phyloP scores from a whole-genome alignment of 2,888 invertebrate genomes.

The Drosophila parthenogenetica region DNA sequence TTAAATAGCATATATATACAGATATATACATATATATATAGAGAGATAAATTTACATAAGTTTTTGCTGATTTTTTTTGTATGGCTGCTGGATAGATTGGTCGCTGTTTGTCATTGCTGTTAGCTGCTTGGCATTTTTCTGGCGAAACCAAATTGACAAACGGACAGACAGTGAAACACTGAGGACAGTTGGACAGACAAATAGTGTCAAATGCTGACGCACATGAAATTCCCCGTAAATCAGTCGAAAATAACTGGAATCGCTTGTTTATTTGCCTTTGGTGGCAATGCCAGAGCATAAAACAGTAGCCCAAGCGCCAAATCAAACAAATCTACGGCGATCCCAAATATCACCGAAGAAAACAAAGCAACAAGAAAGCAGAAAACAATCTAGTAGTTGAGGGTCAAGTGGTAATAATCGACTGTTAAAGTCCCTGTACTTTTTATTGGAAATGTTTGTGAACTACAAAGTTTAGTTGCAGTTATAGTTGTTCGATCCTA shows the following conservation, averaged over 20 bases:
- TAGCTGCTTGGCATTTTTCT: constrained; percentile 63
- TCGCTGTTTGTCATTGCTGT: constrained; percentile 53
- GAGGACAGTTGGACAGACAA: constrained; percentile 5
- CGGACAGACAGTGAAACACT: background rate
- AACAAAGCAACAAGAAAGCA: constrained; percentile 17
- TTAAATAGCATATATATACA: constrained; percentile 41
- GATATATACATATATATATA: background rate
- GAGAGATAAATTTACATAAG: background rate
- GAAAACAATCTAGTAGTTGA: background rate
- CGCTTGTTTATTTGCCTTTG: constrained; percentile 57
- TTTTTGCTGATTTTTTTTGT: background rate
- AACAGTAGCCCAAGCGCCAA: constrained; percentile 74
- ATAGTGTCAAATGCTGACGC: constrained; percentile 63
- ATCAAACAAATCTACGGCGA: constrained; percentile 55
- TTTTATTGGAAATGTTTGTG: no score
- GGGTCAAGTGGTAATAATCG: no score
- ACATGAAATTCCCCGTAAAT: constrained; percentile 79
- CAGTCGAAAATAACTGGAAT: constrained; percentile 75
- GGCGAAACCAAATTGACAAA: constrained; percentile 51
- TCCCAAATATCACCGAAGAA: constrained; percentile 16
- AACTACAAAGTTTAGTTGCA: no score
- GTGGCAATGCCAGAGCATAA: constrained; percentile 41
- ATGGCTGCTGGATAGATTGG: constrained; percentile 49
- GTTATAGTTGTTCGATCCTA: no score
- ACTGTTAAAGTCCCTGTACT: no score